Evolutionary conservation across 2,797 vertebrate species (phyloP), one percentile per base, ranked within the genome.

Genomic region (Acanthopagrus latus): DNA sequence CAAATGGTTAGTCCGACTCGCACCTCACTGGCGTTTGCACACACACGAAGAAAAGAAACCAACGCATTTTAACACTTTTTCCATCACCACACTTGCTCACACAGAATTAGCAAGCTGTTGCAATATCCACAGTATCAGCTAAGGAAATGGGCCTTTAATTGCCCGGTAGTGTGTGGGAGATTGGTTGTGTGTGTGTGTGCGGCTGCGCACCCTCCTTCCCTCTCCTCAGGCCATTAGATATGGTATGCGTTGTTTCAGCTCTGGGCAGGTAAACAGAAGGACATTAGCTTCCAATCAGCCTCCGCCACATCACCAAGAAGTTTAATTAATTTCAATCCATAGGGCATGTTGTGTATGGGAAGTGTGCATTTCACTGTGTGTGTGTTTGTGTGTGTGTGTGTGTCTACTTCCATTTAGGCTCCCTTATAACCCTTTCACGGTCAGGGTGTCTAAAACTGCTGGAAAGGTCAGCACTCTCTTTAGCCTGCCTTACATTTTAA

Each of bases 381-480:
- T 71, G 75, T 66, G 27, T n/a, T n/a, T 82, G 54, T 81, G 63
- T 86, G 79, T 84, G 59, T 84, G 74, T 83, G 66, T 84, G 74
- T 85, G 86, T 88, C 70, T 82, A 72, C 86, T 85, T 91, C 88
- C 82, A 89, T 93, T 93, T 92, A 89, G 52, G 74, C 75, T 85
- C 71, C 74, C 85, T 87, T 87, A 91, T 90, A 94, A 93, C 88
- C 88, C 90, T 84, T 92, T 92, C 89, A 93, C 84, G 64, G 89
- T 87, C 86, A 86, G 86, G 85, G 75, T 83, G 82, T 92, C 89
- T 91, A 93, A 92, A 94, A 94, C 88, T 86, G 88, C 91, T 94
- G 91, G 89, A 95, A 95, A 95, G 94, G 94, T 95, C 94, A 95
- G 87, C 90, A 89, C 92, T 94, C 92, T 95, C 91, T 94, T 95